Conservation (phyloP, 2,797 vertebrate genomes). For the Pogonophryne albipinna region DNA sequence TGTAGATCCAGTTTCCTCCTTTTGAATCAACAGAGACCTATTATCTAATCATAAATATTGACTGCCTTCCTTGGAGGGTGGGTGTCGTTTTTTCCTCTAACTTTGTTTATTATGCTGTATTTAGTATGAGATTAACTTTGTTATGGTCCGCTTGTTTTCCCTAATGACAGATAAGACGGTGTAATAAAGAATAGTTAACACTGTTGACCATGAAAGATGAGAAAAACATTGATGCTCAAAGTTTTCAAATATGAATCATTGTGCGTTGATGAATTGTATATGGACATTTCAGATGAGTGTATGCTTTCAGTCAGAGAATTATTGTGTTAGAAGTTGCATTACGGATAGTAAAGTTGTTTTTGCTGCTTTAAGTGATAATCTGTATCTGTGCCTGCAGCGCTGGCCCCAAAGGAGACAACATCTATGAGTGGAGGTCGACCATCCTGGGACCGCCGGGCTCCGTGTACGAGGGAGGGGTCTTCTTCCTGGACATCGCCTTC, state of each 20-base stretch:
- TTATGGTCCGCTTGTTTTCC: neutral
- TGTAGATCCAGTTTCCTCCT: neutral
- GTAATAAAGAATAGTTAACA: neutral
- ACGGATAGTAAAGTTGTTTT: neutral
- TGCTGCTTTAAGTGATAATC: neutral
- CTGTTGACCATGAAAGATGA: neutral
- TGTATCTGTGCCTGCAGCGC: slow-evolving; percentile 79
- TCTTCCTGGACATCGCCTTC: slow-evolving; percentile 97
- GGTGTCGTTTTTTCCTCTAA: neutral
- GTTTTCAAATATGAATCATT: neutral
- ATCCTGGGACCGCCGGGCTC: slow-evolving; percentile 96
- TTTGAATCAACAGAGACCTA: slow-evolving; percentile 7
- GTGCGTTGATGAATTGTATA: neutral
- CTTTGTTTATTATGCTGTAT: slow-evolving; percentile 12
- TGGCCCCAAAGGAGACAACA: slow-evolving; percentile 97
- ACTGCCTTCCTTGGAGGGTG: neutral
- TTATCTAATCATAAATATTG: neutral
- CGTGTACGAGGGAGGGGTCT: slow-evolving; percentile 96
- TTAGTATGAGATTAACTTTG: slow-evolving; percentile 5
- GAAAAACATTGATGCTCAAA: neutral
- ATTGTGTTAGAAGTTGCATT: neutral
- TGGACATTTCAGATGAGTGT: neutral
- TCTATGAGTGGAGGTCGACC: slow-evolving; percentile 97
- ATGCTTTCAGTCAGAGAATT: neutral
- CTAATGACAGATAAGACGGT: neutral